A percentile compares a stretch with the other conserved stretches of the same genome.
phyloP scores from a whole-genome alignment of 2,888 invertebrate species.

The Oligia fasciuncula region DNA sequence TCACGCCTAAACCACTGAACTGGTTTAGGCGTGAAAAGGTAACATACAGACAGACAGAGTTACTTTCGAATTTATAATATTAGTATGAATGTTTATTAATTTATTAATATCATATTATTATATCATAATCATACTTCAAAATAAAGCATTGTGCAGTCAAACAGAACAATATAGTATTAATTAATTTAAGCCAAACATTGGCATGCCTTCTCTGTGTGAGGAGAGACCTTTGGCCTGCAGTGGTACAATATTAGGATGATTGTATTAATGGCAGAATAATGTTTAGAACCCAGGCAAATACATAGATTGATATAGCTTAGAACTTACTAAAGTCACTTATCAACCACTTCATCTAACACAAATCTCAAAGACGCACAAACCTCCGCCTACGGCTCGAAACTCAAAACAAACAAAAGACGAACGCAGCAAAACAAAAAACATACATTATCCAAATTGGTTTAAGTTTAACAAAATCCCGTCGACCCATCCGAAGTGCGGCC shows the following conservation, averaged over 20 bases:
- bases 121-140: neutral
- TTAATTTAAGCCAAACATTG: neutral
- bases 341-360: neutral
- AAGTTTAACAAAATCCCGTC: constrained; percentile 44
- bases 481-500: constrained; percentile 18
- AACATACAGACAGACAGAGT: too few species aligned
- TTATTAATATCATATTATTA: neutral
- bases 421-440: constrained; percentile 41
- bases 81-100: too few species aligned
- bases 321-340: constrained; percentile 1
- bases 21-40: too few species aligned
- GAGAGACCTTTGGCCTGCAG: neutral
- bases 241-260: neutral
- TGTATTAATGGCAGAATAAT: neutral
- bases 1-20: too few species aligned
- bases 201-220: neutral
- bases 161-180: neutral
- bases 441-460: constrained; percentile 53
- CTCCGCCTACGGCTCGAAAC: constrained; percentile 12
- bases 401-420: constrained; percentile 22
- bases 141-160: neutral
- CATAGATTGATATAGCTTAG: neutral
- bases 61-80: too few species aligned
- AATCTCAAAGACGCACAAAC: constrained; percentile 1
- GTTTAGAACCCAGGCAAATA: neutral